phyloP scores from a whole-genome alignment of 2,113 vertebrate species.

The Salminus brasiliensis region DNA sequence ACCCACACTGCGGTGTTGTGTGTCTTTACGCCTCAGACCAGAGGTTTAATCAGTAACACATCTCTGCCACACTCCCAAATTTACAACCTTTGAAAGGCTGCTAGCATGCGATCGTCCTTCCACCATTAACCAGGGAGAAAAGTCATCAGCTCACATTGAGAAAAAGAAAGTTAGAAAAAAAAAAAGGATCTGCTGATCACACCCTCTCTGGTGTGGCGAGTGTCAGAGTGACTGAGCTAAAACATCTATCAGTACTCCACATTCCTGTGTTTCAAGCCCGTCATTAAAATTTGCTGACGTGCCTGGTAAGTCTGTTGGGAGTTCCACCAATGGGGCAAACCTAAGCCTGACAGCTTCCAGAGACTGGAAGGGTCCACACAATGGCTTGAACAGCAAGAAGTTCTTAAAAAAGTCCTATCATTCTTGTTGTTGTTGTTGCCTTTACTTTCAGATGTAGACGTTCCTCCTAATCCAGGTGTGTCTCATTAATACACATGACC shows the following conservation, averaged over 20 bases:
- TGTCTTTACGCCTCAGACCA: not conserved
- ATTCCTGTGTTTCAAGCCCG: conserved; percentile 9
- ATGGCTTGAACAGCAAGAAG: not conserved
- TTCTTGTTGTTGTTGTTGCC: no score
- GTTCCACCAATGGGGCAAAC: not conserved
- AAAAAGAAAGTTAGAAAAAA: no score
- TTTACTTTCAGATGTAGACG: no score
- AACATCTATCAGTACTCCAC: not conserved
- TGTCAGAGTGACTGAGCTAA: not conserved
- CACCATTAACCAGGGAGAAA: not conserved
- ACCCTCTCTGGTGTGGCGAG: not conserved
- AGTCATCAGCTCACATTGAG: not conserved
- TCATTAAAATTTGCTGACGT: not conserved
- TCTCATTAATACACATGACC: not conserved
- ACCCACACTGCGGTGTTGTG: conserved; percentile 15
- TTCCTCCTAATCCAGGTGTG: not conserved
- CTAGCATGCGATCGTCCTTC: no score
- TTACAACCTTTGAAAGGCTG: not conserved
- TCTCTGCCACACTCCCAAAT: not conserved
- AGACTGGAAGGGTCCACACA: not conserved
- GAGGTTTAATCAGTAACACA: conserved; percentile 7
- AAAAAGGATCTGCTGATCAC: conserved; percentile 12
- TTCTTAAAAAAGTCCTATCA: no score
- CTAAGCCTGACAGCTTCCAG: not conserved
- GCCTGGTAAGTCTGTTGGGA: not conserved